Base-by-base conservation (phyloP, 2,113 vertebrate species). In the Serilophus lunatus region DNA sequence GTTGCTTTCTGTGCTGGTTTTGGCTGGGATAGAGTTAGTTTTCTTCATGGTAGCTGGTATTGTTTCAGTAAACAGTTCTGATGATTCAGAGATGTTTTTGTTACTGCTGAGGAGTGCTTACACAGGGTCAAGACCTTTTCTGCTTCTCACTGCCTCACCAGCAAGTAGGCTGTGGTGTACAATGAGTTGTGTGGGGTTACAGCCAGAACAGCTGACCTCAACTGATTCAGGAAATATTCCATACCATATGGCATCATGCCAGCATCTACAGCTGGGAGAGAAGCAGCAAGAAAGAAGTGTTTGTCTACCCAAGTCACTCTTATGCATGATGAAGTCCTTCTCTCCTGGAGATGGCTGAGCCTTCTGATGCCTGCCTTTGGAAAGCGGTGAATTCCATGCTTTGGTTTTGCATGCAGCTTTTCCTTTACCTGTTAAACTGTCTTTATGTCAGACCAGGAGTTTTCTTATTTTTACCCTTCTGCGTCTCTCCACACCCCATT, bases 281-380 rank as follows among this genome's bases (percentile, higher is more conserved):
- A 50, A 40, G 13, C 2, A 26, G 7, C 28, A 53, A 38, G 2
- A 0, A 9, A 25, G 31, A 18, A 20, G 3, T 0, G 0, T 93
- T 68, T 93, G 38, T 25, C 26, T 69, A 82, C 33, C 35, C 22
- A 45, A 81, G 49, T n/a, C 36, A 36, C 23, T 2, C 1, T 16
- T 70, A 75, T 0, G 1, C 0, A 0, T 47, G 50, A 28, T 35
- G 42, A 31, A 60, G 45, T 36, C 24, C 36, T 69, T 33, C 36
- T 64, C 2, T 84, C 35, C 63, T 61, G 40, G 35, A 7, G 26
- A 29, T 75, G 40, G 25, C 33, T 70, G 29, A 66, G 12, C n/a
- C 22, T 11, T 33, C n/a, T n/a, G n/a, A n/a, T 82, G 18, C 54
- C 50, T 74, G 45, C 3, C 3, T 0, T 1, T 47, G 45, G 31